These are phyloP conservation scores for Drosophila yooni DNA, from an alignment of 2,888 invertebrate species.

Conservation along the genomic window DNA sequence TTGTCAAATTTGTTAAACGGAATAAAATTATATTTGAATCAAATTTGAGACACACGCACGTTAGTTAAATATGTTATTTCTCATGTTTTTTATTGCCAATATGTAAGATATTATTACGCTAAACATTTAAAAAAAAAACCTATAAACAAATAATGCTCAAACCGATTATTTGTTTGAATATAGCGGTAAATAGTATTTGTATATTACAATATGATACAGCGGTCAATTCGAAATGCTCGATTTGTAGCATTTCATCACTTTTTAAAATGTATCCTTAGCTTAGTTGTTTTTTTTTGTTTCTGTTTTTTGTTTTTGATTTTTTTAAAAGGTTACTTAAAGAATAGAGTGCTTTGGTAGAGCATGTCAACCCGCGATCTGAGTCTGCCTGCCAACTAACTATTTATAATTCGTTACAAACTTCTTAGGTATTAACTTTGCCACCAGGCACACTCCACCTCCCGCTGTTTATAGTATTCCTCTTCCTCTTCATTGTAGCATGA, in stretches of 20 bases:
- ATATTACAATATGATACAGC: conserved; percentile 69
- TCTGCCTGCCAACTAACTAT: conserved; percentile 57
- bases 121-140: conserved; percentile 39
- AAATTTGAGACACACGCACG: conserved; percentile 29
- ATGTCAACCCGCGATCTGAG: conserved; percentile 60
- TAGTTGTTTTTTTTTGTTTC: conserved; percentile 13
- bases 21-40: conserved; percentile 22
- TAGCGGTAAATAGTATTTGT: conserved; percentile 47
- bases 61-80: conserved; percentile 37
- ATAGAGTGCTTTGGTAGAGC: conserved; percentile 71
- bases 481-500: conserved; percentile 58
- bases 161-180: conserved; percentile 41
- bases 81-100: conserved; percentile 58
- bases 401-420: conserved; percentile 40
- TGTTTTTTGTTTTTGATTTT: conserved; percentile 12
- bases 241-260: conserved; percentile 55
- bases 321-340: conserved; percentile 58
- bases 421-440: conserved; percentile 67
- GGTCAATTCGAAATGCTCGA: conserved; percentile 57
- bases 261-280: conserved; percentile 37
- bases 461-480: conserved; percentile 55
- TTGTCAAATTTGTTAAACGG: conserved; percentile 25
- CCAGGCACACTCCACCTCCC: conserved; percentile 65
- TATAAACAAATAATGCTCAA: conserved; percentile 38
- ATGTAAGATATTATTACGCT: conserved; percentile 42